phyloP scores from a whole-genome alignment of 2,888 invertebrate species.

The Sarcophaga carnaria region DNA sequence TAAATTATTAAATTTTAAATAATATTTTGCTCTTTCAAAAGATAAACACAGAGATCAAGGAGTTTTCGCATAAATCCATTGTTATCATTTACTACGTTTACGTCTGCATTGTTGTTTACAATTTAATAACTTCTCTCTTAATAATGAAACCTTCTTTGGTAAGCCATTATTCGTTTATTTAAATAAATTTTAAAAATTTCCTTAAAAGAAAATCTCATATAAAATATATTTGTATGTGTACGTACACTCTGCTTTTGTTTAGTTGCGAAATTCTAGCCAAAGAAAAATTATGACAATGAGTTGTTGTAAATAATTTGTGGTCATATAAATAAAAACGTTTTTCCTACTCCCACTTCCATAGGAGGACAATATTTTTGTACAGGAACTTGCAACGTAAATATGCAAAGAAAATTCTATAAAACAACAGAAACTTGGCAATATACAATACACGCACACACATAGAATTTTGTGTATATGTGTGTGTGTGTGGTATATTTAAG shows the following conservation, averaged over 20 bases:
- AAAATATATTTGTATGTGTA: neutral
- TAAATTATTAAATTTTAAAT: no score
- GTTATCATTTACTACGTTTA: no score
- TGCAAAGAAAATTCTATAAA: slow-evolving; percentile 44
- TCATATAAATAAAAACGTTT: neutral
- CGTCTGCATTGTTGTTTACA: no score
- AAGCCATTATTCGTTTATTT: neutral
- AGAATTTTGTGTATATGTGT: neutral
- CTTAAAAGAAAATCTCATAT: neutral
- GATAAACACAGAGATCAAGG: no score
- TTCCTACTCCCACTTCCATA: neutral
- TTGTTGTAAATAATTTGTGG: slow-evolving; percentile 29
- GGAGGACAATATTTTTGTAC: neutral
- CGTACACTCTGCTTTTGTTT: neutral
- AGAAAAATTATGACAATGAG: slow-evolving; percentile 25
- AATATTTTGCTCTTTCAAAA: no score
- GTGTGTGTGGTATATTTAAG: neutral
- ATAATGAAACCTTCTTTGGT: neutral
- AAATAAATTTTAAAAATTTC: neutral
- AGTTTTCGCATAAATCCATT: no score
- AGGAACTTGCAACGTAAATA: slow-evolving; percentile 29
- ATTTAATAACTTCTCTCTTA: no score
- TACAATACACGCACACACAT: neutral
- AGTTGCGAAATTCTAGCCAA: neutral
- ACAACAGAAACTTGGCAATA: slow-evolving; percentile 32